Conservation (phyloP, 1,140 invertebrate species). For the Bradysia coprophila region DNA sequence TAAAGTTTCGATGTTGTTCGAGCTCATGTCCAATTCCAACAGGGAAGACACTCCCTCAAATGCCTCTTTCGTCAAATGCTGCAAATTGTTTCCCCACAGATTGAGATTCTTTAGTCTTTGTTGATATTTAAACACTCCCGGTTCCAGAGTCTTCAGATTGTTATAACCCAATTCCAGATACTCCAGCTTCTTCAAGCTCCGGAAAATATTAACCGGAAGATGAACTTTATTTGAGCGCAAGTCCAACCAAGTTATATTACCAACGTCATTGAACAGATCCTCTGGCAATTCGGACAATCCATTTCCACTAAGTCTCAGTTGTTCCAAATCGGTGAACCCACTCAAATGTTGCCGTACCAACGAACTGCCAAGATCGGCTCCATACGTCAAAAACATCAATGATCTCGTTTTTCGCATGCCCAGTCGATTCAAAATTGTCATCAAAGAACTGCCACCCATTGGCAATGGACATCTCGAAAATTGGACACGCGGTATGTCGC, state of each 20-base stretch:
- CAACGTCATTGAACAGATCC: slow-evolving; percentile 34
- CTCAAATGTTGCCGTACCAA: slow-evolving; percentile 11
- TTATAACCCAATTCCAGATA: slow-evolving; percentile 41
- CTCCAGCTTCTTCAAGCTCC: slow-evolving; percentile 29
- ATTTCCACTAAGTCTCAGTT: slow-evolving; percentile 14
- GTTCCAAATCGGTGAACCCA: slow-evolving; percentile 11
- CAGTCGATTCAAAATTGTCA: not conserved
- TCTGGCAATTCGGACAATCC: slow-evolving; percentile 27
- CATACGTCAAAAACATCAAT: not conserved
- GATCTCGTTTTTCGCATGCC: not conserved
- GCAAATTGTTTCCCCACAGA: slow-evolving; percentile 40
- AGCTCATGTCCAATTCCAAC: slow-evolving; percentile 35
- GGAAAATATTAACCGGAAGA: slow-evolving; percentile 32
- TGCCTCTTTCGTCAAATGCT: slow-evolving; percentile 30
- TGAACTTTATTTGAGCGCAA: slow-evolving; percentile 36
- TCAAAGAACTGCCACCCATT: not conserved
- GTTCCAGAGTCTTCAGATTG: slow-evolving; percentile 31
- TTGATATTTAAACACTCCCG: slow-evolving; percentile 35
- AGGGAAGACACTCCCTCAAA: slow-evolving; percentile 36
- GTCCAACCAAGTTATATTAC: slow-evolving; percentile 34
- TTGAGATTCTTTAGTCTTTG: slow-evolving; percentile 33
- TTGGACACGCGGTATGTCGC: not conserved
- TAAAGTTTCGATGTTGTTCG: slow-evolving; percentile 36
- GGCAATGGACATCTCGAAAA: not conserved
- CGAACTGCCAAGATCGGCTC: not conserved